These are phyloP conservation scores for Setophaga kirtlandii DNA, from an alignment of 2,113 vertebrate species.

Conservation along the genomic window DNA sequence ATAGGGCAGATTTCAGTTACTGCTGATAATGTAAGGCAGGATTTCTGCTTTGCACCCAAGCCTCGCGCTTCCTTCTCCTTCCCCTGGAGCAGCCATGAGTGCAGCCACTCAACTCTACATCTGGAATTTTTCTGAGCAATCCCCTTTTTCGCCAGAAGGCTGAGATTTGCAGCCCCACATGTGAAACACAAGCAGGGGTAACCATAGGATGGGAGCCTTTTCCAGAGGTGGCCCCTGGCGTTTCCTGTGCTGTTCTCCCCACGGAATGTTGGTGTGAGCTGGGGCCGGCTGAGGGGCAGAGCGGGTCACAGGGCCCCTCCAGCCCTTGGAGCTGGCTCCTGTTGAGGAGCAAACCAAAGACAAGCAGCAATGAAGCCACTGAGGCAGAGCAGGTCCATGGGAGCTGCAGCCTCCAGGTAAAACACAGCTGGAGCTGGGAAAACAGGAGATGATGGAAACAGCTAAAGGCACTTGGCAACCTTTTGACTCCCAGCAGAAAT, in stretches of 20 bases:
- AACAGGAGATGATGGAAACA: background rate
- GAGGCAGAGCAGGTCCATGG: background rate
- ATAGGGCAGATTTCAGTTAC: background rate
- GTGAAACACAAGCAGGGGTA: background rate
- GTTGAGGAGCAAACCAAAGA: fast-evolving
- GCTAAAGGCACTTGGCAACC: background rate
- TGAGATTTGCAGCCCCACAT: background rate
- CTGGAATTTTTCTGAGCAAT: background rate
- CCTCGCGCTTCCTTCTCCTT: background rate
- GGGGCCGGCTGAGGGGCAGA: background rate
- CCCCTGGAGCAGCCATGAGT: background rate
- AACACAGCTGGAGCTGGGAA: background rate
- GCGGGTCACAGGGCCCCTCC: background rate
- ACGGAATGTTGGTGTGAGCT: fast-evolving
- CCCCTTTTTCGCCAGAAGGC: background rate
- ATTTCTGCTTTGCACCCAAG: background rate
- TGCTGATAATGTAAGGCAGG: background rate
- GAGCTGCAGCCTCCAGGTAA: background rate
- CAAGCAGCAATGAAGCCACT: background rate
- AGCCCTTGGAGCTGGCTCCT: background rate
- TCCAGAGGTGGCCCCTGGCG: fast-evolving
- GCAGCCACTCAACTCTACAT: background rate
- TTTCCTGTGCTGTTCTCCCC: background rate
- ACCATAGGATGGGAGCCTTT: background rate
- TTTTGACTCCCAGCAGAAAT: background rate